Evolutionary conservation across 2,888 invertebrate genomes (phyloP).

Genomic region (Argynnis bischoffii): DNA sequence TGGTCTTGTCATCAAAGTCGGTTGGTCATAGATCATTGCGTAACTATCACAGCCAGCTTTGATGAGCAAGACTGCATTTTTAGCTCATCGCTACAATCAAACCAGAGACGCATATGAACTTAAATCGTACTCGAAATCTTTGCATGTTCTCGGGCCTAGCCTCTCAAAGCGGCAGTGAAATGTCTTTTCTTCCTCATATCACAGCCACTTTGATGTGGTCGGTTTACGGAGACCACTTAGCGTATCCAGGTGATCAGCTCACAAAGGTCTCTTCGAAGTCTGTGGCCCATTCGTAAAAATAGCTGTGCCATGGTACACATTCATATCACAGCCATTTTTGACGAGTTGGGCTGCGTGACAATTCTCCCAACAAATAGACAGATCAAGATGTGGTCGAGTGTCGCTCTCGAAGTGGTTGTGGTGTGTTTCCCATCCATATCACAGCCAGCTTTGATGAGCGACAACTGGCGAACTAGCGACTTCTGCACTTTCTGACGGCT

Average conservation of each 20-base stretch:
- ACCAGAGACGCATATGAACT: neutral
- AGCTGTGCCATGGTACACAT: constrained; percentile 44
- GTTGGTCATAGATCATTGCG: constrained; percentile 88
- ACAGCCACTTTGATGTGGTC: constrained; percentile 99
- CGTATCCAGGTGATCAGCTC: constrained; percentile 14
- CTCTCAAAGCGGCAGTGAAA: constrained; percentile 96
- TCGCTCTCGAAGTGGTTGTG: constrained; percentile 96
- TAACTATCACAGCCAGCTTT: constrained; percentile 97
- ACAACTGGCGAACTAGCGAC: constrained; percentile 31
- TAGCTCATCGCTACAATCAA: constrained; percentile 12
- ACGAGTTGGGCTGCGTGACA: constrained; percentile 89
- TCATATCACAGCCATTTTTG: constrained; percentile 98
- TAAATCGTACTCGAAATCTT: neutral
- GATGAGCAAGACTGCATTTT: constrained; percentile 90
- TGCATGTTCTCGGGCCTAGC: constrained; percentile 81
- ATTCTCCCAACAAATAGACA: constrained; percentile 13
- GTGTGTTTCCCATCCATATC: constrained; percentile 91
- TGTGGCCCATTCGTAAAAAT: constrained; percentile 88
- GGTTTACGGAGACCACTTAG: constrained; percentile 72
- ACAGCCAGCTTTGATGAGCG: constrained; percentile 99
- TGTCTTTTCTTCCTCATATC: constrained; percentile 87
- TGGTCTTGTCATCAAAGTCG: constrained; percentile 89
- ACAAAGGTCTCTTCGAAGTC: constrained; percentile 39
- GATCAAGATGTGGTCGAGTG: constrained; percentile 53
- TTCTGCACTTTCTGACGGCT: neutral